Percentiles rank a stretch among this genome's conserved stretches.
Evolutionary conservation across 1,140 invertebrate genomes (phyloP).

Genomic region (Rhopalosiphum padi): DNA sequence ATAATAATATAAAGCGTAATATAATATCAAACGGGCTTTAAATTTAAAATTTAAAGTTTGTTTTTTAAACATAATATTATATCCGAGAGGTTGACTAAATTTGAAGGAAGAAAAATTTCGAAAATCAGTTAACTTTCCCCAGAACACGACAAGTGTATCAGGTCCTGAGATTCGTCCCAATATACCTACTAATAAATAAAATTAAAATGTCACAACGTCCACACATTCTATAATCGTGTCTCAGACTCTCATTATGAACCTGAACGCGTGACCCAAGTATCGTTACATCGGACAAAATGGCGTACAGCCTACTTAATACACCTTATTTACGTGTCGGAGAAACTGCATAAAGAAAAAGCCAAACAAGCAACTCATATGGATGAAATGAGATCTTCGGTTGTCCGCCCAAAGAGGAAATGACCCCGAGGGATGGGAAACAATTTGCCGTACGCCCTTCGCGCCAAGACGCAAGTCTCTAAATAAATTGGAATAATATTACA

Average conservation of each 20-base stretch:
- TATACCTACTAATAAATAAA: conserved; percentile 52
- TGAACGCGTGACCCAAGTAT: conserved; percentile 46
- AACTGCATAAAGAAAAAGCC: neutral
- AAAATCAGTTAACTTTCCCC: conserved; percentile 51
- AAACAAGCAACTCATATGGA: neutral
- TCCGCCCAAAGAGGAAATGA: conserved; percentile 38
- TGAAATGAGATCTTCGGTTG: neutral
- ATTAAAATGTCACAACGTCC: conserved; percentile 52
- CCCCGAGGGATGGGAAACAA: neutral
- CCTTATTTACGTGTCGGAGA: conserved; percentile 16
- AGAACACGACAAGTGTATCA: conserved; percentile 44
- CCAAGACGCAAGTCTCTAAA: neutral
- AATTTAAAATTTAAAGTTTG: neutral
- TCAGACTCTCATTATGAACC: conserved; percentile 45
- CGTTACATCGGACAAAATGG: conserved; percentile 51
- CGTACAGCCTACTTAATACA: conserved; percentile 34
- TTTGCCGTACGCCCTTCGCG: neutral
- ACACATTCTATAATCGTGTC: conserved; percentile 51
- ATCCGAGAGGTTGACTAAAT: neutral
- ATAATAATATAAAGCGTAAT: neutral
- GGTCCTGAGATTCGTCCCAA: conserved; percentile 22
- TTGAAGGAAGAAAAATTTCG: conserved; percentile 26
- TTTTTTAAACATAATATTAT: neutral
- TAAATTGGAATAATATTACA: neutral
- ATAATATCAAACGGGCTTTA: neutral